These are phyloP conservation scores for Nothocercus nigrocapillus DNA, from an alignment of 2,113 vertebrate genomes.

Conservation along the genomic window DNA sequence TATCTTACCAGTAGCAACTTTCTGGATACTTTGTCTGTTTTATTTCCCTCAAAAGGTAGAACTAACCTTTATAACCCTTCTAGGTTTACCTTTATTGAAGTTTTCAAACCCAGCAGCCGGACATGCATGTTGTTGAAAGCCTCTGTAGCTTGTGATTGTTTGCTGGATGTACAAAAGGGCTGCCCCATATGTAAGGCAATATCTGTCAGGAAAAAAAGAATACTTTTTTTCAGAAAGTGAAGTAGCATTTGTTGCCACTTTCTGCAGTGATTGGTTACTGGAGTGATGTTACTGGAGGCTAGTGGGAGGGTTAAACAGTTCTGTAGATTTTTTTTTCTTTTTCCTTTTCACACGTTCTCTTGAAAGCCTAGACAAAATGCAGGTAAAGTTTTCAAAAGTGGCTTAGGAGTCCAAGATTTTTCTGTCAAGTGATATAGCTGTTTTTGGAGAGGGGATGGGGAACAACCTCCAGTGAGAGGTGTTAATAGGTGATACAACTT, in stretches of 20 bases:
- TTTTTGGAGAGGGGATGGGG: no score
- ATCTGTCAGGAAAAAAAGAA: not conserved
- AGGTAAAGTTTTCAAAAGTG: not conserved
- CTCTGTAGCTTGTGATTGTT: not conserved
- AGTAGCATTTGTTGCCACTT: not conserved
- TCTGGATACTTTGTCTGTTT: not conserved
- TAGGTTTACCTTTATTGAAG: not conserved
- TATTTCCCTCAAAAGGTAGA: not conserved
- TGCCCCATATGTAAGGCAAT: fast-evolving
- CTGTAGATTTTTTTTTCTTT: not conserved
- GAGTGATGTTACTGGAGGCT: not conserved
- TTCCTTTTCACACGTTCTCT: not conserved
- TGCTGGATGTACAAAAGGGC: not conserved
- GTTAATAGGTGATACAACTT: not conserved
- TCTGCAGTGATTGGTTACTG: not conserved
- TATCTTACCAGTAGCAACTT: not conserved
- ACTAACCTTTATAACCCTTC: not conserved
- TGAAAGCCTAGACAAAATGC: not conserved
- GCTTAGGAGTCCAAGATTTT: not conserved
- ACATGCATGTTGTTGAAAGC: not conserved
- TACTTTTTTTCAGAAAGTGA: not conserved
- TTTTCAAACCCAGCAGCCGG: not conserved
- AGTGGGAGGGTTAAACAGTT: not conserved
- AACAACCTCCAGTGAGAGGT: not conserved
- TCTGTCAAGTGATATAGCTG: not conserved